Base-by-base conservation (phyloP, 2,113 vertebrate species). In the Passer domesticus region DNA sequence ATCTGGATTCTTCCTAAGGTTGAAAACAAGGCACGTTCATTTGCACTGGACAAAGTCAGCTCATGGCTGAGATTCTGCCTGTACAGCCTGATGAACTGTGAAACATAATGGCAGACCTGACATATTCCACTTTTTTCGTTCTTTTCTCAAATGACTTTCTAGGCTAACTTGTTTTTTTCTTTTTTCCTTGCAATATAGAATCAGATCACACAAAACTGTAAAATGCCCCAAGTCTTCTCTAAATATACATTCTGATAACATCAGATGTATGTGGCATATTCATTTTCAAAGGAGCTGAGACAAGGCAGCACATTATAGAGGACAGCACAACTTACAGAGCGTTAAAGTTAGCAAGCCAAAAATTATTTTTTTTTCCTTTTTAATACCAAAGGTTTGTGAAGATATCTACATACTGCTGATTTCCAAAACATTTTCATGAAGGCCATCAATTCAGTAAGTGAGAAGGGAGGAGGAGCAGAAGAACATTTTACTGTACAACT, bases 1-100 rank as follows among this genome's bases (percentile, higher is more conserved):
- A 99, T 99, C 97, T 98, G 98, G 49, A 98, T 97, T 23, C 99
- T 98, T 63, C 99, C 99, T 99, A 96, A 15, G 62, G 69, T 76
- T 14, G 83, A 94, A 87, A 97, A 67, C 64, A 97, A 75, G 81
- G 78, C 58, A 91, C 1, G 1, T 23, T 67, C 87, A 46, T 10
- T 66, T 83, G 83, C 87, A 43, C 55, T 18, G 43, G 2, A 52
- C 58, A 73, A 69, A 53, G 49, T 7, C 20, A 7, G 9, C 8
- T 44, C 13, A 2, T 2, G 2, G 16, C 18, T 44, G 25, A 72
- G 6, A 25, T 30, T 23, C 47, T 22, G 16, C 47, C 64, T 76
- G 49, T 8, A 52, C 17, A 69, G 46, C 8, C n/a, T 41, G 24
- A 49, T 25, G 24, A 56, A 50, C 27, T 10, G 2, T 28, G 67